A percentile compares a stretch with the other conserved stretches of the same genome.
Conservation (phyloP, 2,797 vertebrate genomes). For the Cheirogaleus major region DNA sequence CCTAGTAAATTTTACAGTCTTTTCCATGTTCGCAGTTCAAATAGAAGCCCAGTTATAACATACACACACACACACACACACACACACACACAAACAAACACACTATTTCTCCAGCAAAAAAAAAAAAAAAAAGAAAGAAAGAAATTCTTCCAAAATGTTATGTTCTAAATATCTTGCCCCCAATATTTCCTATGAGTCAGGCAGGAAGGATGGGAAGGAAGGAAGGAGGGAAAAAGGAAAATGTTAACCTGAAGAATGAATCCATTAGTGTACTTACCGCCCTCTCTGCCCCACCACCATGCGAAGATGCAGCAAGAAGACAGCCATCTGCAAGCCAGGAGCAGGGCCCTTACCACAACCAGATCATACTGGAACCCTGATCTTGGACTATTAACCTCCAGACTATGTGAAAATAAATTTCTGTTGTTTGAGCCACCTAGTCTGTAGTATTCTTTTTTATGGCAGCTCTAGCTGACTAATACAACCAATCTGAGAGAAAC, state of each 20-base stretch:
- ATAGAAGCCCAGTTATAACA: not conserved
- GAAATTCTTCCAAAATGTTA: not conserved
- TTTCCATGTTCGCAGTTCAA: conserved; percentile 7
- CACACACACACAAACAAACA: not conserved
- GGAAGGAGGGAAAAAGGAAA: not conserved
- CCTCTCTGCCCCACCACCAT: not conserved
- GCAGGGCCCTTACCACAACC: not conserved
- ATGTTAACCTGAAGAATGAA: conserved; percentile 7
- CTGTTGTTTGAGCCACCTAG: not conserved
- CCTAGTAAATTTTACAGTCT: not conserved
- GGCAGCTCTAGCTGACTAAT: not conserved
- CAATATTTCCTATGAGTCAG: not conserved
- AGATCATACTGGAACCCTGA: not conserved
- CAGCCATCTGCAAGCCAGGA: not conserved
- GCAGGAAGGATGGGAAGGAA: not conserved
- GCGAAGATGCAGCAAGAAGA: not conserved
- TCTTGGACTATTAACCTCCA: not conserved
- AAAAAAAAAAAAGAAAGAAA: not conserved
- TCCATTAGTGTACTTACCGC: not conserved
- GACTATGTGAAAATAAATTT: not conserved
- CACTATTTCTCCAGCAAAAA: not conserved
- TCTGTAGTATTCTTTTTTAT: not conserved
- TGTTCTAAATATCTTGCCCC: not conserved
- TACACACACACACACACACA: not conserved
- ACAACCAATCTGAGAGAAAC: not conserved